Evolutionary conservation across 2,113 vertebrate genomes (phyloP).

Genomic region (rabbit (Oryctolagus cuniculus)): mOryCun1.1 NC_091441.1:35794501-35795000

Average conservation of each 20-base stretch:
- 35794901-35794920: neutral
- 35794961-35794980: neutral
- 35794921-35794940: neutral
- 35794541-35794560: slow-evolving; percentile 59
- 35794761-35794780: neutral
- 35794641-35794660: neutral
- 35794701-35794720: slow-evolving; percentile 47
- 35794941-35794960: neutral
- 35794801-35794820: neutral
- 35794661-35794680: neutral
- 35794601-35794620: slow-evolving; percentile 62
- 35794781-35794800: neutral
- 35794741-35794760: neutral
- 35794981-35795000: neutral
- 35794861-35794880: neutral
- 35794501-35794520: slow-evolving; percentile 71
- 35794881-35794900: slow-evolving; percentile 15
- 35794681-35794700: slow-evolving; percentile 62
- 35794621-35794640: neutral
- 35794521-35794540: slow-evolving; percentile 72
- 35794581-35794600: slow-evolving; percentile 61
- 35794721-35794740: slow-evolving; percentile 16
- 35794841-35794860: slow-evolving; percentile 12
- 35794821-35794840: neutral
- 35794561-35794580: slow-evolving; percentile 55